Evolutionary conservation across 2,113 vertebrate genomes (phyloP).

Genomic region (Melanostigma gelatinosum): DNA sequence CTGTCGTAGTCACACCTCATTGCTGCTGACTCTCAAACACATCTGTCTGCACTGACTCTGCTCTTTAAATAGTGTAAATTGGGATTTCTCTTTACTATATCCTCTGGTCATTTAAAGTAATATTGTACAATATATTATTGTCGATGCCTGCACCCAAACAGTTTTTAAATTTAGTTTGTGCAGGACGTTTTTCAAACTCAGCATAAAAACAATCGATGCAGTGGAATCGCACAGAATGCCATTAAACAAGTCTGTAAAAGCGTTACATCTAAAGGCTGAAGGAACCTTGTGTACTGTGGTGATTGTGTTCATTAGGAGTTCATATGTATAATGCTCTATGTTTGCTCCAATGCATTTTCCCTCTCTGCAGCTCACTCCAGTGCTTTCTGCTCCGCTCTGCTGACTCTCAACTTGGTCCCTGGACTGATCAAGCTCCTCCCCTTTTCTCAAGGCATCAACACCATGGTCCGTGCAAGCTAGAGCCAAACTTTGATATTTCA

Average conservation of each 20-base stretch:
- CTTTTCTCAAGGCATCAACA: slow-evolving; percentile 84
- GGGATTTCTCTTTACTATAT: background rate
- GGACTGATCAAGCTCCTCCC: slow-evolving; percentile 87
- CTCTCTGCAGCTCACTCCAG: slow-evolving; percentile 81
- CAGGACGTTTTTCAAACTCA: too few species aligned
- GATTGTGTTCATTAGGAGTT: background rate
- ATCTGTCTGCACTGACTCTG: background rate
- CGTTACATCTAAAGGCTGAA: background rate
- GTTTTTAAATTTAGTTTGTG: background rate
- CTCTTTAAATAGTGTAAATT: background rate
- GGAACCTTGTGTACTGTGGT: background rate
- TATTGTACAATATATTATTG: background rate
- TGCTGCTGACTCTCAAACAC: background rate
- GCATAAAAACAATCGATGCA: too few species aligned
- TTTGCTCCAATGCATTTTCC: slow-evolving; percentile 3
- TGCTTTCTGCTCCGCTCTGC: slow-evolving; percentile 84
- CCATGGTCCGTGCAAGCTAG: slow-evolving; percentile 82
- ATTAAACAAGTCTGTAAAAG: background rate
- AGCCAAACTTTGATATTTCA: background rate
- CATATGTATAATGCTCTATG: background rate
- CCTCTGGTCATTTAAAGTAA: background rate
- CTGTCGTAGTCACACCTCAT: background rate
- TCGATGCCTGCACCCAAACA: background rate
- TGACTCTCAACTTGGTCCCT: slow-evolving; percentile 86
- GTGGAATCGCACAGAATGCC: too few species aligned